These are phyloP conservation scores for Galemys pyrenaicus DNA, from an alignment of 2,113 vertebrate genomes.

Conservation along the genomic window DNA sequence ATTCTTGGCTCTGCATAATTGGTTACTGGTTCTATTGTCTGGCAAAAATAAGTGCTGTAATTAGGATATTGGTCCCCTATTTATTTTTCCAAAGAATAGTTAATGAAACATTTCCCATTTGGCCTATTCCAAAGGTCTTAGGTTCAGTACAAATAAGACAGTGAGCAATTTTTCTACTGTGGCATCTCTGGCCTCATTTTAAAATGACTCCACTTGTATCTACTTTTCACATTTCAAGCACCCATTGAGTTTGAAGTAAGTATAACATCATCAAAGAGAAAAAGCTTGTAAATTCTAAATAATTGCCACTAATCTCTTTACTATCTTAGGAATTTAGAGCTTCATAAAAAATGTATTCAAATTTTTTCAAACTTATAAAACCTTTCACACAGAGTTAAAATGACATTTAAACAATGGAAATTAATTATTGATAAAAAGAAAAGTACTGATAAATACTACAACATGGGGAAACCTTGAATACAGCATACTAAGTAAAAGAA, in stretches of 20 bases:
- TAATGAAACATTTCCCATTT: not conserved
- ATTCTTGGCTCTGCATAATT: not conserved
- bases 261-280: slow-evolving; percentile 20
- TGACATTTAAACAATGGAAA: not conserved
- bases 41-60: not conserved
- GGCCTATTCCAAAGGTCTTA: not conserved
- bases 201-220: not conserved
- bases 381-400: not conserved
- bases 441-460: not conserved
- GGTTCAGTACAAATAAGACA: not conserved
- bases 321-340: not conserved
- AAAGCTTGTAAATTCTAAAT: slow-evolving; percentile 36
- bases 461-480: not conserved
- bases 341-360: not conserved
- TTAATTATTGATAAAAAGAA: not conserved
- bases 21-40: not conserved
- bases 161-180: not conserved
- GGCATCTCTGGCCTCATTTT: not conserved
- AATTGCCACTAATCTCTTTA: not conserved
- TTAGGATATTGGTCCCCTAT: not conserved
- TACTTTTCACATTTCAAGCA: not conserved
- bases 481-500: not conserved
- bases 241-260: not conserved
- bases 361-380: slow-evolving; percentile 17
- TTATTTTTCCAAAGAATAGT: not conserved